These are phyloP conservation scores for Kobus ellipsiprymnus DNA, from an alignment of 2,113 vertebrate species.

Conservation along the genomic window DNA sequence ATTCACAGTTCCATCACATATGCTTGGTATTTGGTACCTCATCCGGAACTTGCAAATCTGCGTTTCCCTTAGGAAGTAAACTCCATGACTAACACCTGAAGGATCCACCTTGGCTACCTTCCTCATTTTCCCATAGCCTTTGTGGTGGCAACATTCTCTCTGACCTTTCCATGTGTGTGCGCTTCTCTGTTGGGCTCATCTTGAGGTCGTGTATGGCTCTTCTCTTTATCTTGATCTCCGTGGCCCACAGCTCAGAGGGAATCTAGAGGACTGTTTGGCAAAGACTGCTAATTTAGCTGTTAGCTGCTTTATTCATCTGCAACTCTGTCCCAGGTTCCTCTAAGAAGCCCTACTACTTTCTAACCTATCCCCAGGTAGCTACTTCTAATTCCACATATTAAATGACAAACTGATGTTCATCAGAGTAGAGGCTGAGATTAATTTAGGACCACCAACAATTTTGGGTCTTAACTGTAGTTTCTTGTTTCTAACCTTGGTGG, in stretches of 20 bases:
- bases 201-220: not conserved
- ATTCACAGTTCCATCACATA: not conserved
- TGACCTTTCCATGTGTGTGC: not conserved
- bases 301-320: not conserved
- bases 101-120: not conserved
- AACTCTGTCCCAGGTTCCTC: not conserved
- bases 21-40: not conserved
- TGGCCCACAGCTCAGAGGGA: not conserved
- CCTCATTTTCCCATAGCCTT: not conserved
- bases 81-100: not conserved
- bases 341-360: not conserved
- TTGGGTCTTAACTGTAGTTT: not conserved
- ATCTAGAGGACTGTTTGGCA: not conserved
- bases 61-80: not conserved
- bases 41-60: not conserved
- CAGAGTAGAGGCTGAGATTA: not conserved
- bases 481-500: not conserved
- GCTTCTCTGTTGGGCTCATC: not conserved
- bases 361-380: not conserved
- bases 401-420: not conserved
- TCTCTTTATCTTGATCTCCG: not conserved
- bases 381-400: not conserved
- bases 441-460: not conserved
- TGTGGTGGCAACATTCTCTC: not conserved
- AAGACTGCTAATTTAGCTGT: not conserved